These are phyloP conservation scores for Agonum fuliginosum DNA, from an alignment of 2,888 invertebrate species.

Conservation along the genomic window DNA sequence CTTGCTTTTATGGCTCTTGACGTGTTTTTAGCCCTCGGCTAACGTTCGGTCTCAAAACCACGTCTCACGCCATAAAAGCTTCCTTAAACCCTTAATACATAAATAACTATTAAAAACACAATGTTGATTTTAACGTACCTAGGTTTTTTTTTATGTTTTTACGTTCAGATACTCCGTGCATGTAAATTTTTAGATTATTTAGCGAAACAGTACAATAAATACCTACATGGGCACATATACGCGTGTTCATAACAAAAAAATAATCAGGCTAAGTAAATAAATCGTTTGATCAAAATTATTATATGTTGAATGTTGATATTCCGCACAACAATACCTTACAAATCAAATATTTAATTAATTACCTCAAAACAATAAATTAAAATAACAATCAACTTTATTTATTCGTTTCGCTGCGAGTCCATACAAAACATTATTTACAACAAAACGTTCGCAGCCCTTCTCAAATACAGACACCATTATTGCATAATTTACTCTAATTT, in stretches of 20 bases:
- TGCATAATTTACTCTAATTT: slow-evolving; percentile 23
- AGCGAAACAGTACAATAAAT: no score
- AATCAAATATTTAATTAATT: slow-evolving; percentile 35
- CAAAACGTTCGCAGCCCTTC: not conserved
- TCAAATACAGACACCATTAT: slow-evolving; percentile 51
- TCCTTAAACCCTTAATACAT: no score
- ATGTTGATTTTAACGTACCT: no score
- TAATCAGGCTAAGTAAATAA: not conserved
- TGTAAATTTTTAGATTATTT: no score
- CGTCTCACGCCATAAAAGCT: no score
- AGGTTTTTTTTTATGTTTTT: not conserved
- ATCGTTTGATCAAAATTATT: slow-evolving; percentile 18
- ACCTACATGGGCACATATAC: no score
- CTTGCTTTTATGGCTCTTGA: no score
- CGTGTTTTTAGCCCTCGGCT: no score
- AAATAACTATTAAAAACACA: no score
- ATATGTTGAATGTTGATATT: slow-evolving; percentile 12
- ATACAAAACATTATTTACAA: slow-evolving; percentile 18
- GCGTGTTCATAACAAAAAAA: not conserved
- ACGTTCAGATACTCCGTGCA: no score
- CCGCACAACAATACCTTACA: not conserved
- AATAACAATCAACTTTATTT: slow-evolving; percentile 29
- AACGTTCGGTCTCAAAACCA: no score
- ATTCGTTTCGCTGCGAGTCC: slow-evolving; percentile 10
- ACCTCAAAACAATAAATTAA: slow-evolving; percentile 23